Evolutionary conservation across 1,140 invertebrate species (phyloP).

Genomic region (Adelges cooleyi): DNA sequence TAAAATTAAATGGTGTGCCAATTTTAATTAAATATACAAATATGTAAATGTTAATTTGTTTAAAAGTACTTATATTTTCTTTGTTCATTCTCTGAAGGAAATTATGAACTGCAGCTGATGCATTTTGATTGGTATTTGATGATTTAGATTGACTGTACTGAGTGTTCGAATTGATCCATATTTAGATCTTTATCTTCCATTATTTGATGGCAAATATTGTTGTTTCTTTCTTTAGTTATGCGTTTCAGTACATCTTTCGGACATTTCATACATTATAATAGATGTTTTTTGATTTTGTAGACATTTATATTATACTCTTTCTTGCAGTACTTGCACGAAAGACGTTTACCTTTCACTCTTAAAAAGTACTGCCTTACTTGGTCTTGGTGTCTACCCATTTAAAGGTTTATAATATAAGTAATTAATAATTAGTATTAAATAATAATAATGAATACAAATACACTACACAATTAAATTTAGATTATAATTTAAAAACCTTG

Average conservation of each 20-base stretch:
- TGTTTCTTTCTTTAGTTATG: background rate
- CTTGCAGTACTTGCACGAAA: background rate
- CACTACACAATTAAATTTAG: no score
- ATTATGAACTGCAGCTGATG: background rate
- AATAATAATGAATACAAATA: no score
- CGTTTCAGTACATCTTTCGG: background rate
- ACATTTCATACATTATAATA: background rate
- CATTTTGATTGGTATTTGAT: background rate
- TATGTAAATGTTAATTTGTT: no score
- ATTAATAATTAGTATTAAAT: no score
- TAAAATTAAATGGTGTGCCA: background rate
- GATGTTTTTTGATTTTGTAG: background rate
- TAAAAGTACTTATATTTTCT: conserved; percentile 1
- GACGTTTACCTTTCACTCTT: background rate
- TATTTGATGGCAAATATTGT: background rate
- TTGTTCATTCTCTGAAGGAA: background rate
- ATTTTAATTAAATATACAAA: no score
- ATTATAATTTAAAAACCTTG: no score
- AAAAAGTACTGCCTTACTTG: background rate
- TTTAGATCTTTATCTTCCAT: background rate
- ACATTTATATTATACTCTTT: conserved; percentile 3
- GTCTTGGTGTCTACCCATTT: background rate
- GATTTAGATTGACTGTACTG: no score
- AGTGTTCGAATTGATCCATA: no score
- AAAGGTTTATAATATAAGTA: no score